Base-by-base conservation (phyloP, 2,888 invertebrate species). In the Metopia argyrocephala region DNA sequence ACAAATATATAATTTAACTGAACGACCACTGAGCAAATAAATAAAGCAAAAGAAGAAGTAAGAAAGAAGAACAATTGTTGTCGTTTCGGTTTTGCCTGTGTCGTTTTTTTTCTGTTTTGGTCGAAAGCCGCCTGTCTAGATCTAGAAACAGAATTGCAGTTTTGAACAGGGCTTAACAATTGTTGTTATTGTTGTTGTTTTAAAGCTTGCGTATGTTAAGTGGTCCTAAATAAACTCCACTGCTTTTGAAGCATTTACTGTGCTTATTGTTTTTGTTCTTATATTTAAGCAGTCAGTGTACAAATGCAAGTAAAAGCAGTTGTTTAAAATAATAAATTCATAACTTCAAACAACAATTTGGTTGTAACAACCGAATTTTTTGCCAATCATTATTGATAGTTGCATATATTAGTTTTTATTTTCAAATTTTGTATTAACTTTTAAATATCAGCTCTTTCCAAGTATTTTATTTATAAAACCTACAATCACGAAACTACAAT, bases 51-150 rank as follows among this genome's bases (percentile, higher is more conserved):
- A 62, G 52, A 46, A 57, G 73, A 2, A 23, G 52, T 50, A 20
- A 38, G 57, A 56, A 70, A 46, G 69, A 66, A 69, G 75, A 82
- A 82, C 82, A 83, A 83, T 82, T 83, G 83, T 80, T 28, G 38
- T 12, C n/a, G n/a, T 45, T 61, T 21, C 15, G 38, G 54, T 48
- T 54, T 27, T 21, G 45, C 18, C 65, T 48, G 38, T 31, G 38
- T 38, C 46, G 46, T 56, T 48, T 68, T 28, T 6, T 21, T 21
- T 21, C 12, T 61, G 12, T 61, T 56, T 52, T 70, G 68, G 62
- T 45, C 57, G 23, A 48, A 56, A 74, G 76, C 73, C 69, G 23
- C 12, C 18, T 5, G 48, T 27, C 66, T 73, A 81, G 81, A 78
- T 69, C 70, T 78, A 74, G 75, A 62, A 74, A 70, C 70, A 54